These are phyloP conservation scores for Myrmecophaga tridactyla DNA, from an alignment of 2,113 vertebrate species.

Conservation along the genomic window DNA sequence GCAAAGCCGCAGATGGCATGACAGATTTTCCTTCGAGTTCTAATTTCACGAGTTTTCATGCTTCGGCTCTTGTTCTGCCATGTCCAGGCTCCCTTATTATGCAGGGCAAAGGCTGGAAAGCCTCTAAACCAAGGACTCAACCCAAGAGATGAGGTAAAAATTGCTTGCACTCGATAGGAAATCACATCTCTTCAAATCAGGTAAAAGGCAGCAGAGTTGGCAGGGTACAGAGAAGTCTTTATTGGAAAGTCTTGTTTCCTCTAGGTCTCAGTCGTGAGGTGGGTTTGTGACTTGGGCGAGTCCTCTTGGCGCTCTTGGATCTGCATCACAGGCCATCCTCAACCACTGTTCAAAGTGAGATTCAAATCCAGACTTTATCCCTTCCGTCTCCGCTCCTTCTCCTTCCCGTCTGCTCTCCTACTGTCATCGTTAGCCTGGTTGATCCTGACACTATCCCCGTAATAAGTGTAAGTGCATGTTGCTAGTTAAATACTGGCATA, in stretches of 20 bases:
- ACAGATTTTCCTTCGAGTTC: background rate
- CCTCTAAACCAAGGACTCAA: background rate
- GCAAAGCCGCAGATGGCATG: too few relatives aligned
- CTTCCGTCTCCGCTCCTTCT: background rate
- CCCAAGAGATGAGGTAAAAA: background rate
- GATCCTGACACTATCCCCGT: background rate
- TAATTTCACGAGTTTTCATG: background rate
- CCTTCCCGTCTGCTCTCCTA: background rate
- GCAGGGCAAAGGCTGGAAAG: background rate
- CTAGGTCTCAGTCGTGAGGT: background rate
- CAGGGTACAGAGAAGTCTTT: background rate
- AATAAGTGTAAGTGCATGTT: background rate
- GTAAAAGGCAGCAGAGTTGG: background rate
- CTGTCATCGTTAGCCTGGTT: background rate
- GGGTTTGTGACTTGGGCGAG: background rate
- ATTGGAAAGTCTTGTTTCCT: background rate
- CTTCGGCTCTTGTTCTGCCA: background rate
- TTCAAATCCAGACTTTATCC: background rate
- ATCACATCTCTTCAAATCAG: background rate
- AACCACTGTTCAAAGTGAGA: background rate
- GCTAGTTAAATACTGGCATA: background rate
- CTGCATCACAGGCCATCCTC: background rate
- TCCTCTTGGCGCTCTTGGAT: background rate
- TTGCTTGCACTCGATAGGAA: background rate
- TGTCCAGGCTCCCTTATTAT: background rate